Base-by-base conservation (phyloP, 1,140 invertebrate species). In the Brachionus koreanus region DNA sequence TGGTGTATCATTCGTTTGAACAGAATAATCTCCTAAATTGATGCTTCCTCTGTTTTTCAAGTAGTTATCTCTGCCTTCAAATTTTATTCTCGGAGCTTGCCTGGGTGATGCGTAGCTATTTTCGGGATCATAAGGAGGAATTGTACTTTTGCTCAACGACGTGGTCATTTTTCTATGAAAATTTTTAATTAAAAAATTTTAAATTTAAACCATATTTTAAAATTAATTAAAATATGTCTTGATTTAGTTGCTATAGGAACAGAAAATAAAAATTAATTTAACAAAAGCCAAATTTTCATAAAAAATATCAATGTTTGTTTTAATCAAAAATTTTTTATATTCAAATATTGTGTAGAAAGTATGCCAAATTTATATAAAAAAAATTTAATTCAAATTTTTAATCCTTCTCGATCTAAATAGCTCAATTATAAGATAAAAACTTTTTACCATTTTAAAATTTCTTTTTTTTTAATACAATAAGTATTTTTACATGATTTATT, bases 41-140 rank as follows among this genome's bases (percentile, higher is more conserved):
- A 82, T 16, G 42, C 79, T 82, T 0, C 79, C 79, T 43, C 79
- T 25, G 19, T 37, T 82, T 46, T 37, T 65, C 16, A 67, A 9
- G 33, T 67, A 82, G 19, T 82, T 82, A 19, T 82, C 39, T 29
- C 12, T n/a, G 3, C 79, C 79, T 67, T 82, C 79, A 52, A n/a
- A 65, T 65, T 82, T 82, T 10, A 82, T 61, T 42, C 79, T 57
- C 10, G 76, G 76, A 25, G 13, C 49, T 42, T 33, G 23, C 23
- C 76, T 25, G 2, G 76, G 76, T 23, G 76, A 79, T 3, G 25
- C 29, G 43, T 79, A 79, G 16, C 49, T 61, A 42, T 79, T 79
- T 9, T 57, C 23, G 57, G 76, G 49, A 43, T 79, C 76, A 61
- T 79, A 79, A 19, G 25, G 10, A 35, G 76, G 76, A 35, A 79